Evolutionary conservation across 2,113 vertebrate species (phyloP).

Genomic region (Gobio gobio): DNA sequence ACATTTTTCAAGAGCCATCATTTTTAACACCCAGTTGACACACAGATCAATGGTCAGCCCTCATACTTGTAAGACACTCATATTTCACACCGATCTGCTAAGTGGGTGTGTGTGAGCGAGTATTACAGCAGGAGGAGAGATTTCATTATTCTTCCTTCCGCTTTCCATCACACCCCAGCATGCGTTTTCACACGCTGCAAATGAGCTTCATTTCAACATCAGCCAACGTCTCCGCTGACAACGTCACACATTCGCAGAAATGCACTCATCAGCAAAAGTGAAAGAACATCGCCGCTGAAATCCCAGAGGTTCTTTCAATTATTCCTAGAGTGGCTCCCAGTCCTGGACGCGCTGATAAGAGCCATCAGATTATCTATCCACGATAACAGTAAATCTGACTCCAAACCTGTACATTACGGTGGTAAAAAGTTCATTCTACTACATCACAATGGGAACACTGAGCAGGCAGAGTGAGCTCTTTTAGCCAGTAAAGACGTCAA

Average conservation of each 20-base stretch:
- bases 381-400: neutral
- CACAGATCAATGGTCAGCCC: constrained; percentile 38
- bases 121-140: constrained; percentile 1
- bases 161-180: constrained; percentile 22
- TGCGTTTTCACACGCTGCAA: constrained; percentile 20
- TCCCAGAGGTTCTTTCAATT: neutral
- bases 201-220: constrained; percentile 41
- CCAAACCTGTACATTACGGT: neutral
- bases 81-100: constrained; percentile 36
- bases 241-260: constrained; percentile 2
- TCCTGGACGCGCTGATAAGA: neutral
- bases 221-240: neutral
- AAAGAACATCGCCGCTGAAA: neutral
- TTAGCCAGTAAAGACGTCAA: neutral
- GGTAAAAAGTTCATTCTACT: neutral
- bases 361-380: neutral
- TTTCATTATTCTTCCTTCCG: constrained; percentile 25
- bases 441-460: neutral
- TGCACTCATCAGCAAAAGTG: constrained; percentile 8
- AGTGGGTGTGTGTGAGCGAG: constrained; percentile 13
- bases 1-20: neutral
- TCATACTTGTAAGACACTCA: constrained; percentile 10
- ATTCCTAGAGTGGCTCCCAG: neutral
- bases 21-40: constrained; percentile 25
- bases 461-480: neutral